Evolutionary conservation across 2,113 vertebrate genomes (phyloP), one percentile per base, ranked within the genome.

Genomic region (Paralichthys olivaceus): DNA sequence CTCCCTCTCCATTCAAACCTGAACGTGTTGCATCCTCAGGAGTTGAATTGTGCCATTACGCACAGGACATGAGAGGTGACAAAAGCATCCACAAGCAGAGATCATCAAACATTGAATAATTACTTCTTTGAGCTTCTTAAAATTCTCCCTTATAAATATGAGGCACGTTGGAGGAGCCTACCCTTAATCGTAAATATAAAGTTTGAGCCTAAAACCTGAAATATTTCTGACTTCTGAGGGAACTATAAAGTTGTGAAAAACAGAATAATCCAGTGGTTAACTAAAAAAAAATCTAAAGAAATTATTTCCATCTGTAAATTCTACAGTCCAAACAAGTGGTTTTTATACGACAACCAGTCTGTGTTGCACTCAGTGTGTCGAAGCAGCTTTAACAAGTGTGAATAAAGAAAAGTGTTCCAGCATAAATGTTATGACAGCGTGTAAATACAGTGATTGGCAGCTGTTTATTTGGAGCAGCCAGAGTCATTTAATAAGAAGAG

Each of bases 381-480:
- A 65, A 40, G 29, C 20, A 34, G 47, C 72, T 81, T 75, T 58
- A 77, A 82, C 79, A 54, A 77, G 37, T 49, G 57, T 54, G 66
- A 89, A 79, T 69, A 61, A 62, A 54, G 37, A 67, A 66, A 62
- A 2, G 0, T 71, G 53, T 65, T 80, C 83, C 86, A 83, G 70
- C 7, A 72, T 63, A 75, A 79, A 83, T 73, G 74, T 79, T 76
- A 62, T 43, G 74, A 76, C 74, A 55, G 72, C n/a, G 47, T 78
- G 65, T 67, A 72, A 71, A 78, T 43, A 78, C 2, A 0, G 9
- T 70, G 75, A 89, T 4, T 84, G 81, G 69, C 49, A 37, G 29
- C n/a, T 69, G 81, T 75, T 87, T 84, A 82, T 75, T 77, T 75
- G 43, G 49, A 75, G 11, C 58, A 69, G 69, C 49, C 79, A 67